Percentiles rank a stretch among this genome's conserved stretches.
Conservation (phyloP, 1,140 invertebrate species). For the Brachionus paranguensis region DNA sequence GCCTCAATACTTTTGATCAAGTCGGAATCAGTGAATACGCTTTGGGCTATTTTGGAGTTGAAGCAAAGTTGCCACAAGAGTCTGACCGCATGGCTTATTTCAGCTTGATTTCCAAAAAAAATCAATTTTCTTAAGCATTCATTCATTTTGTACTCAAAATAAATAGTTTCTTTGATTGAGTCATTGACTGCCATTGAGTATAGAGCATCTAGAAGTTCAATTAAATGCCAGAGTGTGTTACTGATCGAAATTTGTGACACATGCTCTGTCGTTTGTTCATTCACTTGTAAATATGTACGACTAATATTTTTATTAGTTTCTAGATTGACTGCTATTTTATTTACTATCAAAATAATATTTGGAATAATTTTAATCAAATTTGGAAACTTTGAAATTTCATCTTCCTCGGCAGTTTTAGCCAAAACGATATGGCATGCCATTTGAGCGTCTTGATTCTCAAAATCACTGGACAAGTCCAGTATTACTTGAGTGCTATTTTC, state of each 20-base stretch:
- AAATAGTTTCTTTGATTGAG: slow-evolving; percentile 5
- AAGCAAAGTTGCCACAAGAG: slow-evolving; percentile 5
- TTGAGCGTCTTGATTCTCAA: neutral
- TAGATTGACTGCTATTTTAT: neutral
- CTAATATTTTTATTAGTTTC: neutral
- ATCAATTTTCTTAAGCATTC: neutral
- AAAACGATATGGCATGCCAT: neutral
- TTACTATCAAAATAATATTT: neutral
- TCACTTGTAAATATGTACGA: neutral
- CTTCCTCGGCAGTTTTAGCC: neutral
- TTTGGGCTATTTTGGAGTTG: neutral
- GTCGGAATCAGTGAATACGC: neutral
- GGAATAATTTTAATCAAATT: neutral
- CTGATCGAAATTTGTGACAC: neutral
- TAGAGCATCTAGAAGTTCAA: slow-evolving; percentile 10
- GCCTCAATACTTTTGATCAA: neutral
- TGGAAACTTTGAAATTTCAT: slow-evolving; percentile 15
- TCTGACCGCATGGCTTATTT: neutral
- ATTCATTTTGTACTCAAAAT: neutral
- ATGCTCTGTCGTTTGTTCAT: neutral
- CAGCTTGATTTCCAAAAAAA: neutral
- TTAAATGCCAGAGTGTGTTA: neutral
- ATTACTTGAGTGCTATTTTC: neutral
- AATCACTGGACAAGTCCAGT: neutral
- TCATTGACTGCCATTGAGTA: slow-evolving; percentile 13